phyloP scores from a whole-genome alignment of 2,888 invertebrate species.

The Cosmopolites sordidus region DNA sequence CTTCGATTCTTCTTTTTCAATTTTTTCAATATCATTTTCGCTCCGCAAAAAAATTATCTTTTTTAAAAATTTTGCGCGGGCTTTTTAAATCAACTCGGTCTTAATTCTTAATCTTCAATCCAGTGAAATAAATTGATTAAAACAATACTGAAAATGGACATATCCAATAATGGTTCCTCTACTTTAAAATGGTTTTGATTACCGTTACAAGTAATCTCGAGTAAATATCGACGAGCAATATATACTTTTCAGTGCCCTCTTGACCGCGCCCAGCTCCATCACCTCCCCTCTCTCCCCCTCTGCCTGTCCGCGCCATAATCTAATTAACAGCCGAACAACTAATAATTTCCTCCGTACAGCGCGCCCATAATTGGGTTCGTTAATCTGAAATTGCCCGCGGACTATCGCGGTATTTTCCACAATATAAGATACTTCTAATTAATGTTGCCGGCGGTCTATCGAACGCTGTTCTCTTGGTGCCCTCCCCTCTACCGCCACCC shows the following conservation, averaged over 20 bases:
- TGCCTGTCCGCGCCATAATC: slow-evolving; percentile 36
- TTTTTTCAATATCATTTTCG: too few species aligned
- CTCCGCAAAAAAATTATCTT: too few species aligned
- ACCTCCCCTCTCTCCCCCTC: background rate
- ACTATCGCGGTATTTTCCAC: slow-evolving; percentile 45
- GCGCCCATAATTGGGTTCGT: slow-evolving; percentile 51
- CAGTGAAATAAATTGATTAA: too few species aligned
- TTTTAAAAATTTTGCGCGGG: too few species aligned
- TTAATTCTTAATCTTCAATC: too few species aligned
- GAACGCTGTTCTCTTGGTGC: slow-evolving; percentile 26
- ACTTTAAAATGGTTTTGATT: too few species aligned
- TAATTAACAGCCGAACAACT: slow-evolving; percentile 49
- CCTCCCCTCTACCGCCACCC: background rate
- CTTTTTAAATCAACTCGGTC: too few species aligned
- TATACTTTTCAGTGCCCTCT: background rate
- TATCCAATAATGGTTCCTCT: too few species aligned
- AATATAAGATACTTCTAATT: slow-evolving; percentile 41
- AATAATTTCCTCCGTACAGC: slow-evolving; percentile 49
- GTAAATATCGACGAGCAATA: too few species aligned
- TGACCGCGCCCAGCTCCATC: background rate
- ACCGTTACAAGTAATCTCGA: too few species aligned
- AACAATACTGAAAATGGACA: too few species aligned
- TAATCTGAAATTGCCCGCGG: slow-evolving; percentile 49
- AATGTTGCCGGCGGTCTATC: slow-evolving; percentile 31
- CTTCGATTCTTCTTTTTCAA: too few species aligned